Evolutionary conservation across 2,797 vertebrate genomes (phyloP).

Genomic region (Melanotaenia nigrans): DNA sequence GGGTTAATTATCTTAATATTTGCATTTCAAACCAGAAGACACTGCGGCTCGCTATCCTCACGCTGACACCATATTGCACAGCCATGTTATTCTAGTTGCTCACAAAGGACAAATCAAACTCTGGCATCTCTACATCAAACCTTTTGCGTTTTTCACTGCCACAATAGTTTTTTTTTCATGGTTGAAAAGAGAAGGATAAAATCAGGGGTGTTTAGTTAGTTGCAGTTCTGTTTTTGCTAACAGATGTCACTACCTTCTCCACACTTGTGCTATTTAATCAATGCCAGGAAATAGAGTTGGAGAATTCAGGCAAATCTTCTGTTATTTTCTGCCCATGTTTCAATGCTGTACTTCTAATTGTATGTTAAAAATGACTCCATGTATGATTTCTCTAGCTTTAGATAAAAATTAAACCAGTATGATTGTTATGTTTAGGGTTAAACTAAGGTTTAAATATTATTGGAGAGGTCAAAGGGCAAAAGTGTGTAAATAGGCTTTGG

Average conservation of each 20-base stretch:
- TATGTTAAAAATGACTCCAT: background rate
- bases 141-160: background rate
- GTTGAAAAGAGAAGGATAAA: background rate
- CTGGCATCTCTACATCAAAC: background rate
- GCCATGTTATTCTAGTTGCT: background rate
- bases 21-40: too few relatives aligned
- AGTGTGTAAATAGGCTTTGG: slow-evolving; percentile 22
- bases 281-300: background rate
- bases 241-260: background rate
- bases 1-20: too few relatives aligned
- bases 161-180: background rate
- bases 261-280: background rate
- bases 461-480: slow-evolving; percentile 29
- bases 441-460: slow-evolving; percentile 1
- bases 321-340: background rate
- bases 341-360: background rate
- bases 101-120: background rate
- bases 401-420: background rate
- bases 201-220: background rate
- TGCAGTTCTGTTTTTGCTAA: background rate
- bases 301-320: background rate
- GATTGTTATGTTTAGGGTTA: slow-evolving; percentile 16
- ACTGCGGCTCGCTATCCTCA: too few relatives aligned
- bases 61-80: background rate
- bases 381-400: background rate